phyloP scores from a whole-genome alignment of 1,140 invertebrate genomes.

The Neomicropteryx cornuta region DNA sequence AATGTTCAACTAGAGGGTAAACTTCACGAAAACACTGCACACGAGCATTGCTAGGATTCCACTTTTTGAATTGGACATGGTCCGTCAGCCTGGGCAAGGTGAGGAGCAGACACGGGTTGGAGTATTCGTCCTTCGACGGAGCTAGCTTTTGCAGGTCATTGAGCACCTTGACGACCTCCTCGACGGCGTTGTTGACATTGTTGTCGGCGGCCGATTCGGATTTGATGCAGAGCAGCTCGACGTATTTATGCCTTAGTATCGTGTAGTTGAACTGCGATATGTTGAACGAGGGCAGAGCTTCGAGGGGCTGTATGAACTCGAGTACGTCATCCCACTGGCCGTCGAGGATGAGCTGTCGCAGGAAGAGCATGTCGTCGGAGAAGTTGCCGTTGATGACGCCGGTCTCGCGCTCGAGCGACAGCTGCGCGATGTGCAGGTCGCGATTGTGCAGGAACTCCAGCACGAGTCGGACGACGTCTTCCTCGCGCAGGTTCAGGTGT shows the following conservation, averaged over 20 bases:
- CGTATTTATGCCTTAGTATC: slow-evolving; percentile 86
- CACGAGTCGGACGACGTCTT: slow-evolving; percentile 82
- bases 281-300: slow-evolving; percentile 67
- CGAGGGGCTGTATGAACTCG: slow-evolving; percentile 93
- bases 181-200: slow-evolving; percentile 83
- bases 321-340: slow-evolving; percentile 97
- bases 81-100: slow-evolving; percentile 84
- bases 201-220: slow-evolving; percentile 59
- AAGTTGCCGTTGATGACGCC: slow-evolving; percentile 89
- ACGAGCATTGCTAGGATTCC: slow-evolving; percentile 82
- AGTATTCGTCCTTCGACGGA: slow-evolving; percentile 90
- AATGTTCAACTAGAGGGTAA: slow-evolving; percentile 77
- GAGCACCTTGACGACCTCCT: slow-evolving; percentile 87
- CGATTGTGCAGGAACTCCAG: slow-evolving; percentile 89
- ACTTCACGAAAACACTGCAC: slow-evolving; percentile 81
- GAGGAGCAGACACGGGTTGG: slow-evolving; percentile 82
- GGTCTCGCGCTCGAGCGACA: slow-evolving; percentile 88
- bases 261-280: slow-evolving; percentile 73
- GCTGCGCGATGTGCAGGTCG: slow-evolving; percentile 80
- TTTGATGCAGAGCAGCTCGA: slow-evolving; percentile 90
- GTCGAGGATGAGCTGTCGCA: slow-evolving; percentile 89
- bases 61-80: slow-evolving; percentile 80
- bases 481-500: slow-evolving; percentile 73
- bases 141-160: slow-evolving; percentile 80
- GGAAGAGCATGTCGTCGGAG: slow-evolving; percentile 86